Evolutionary conservation across 2,888 invertebrate genomes (phyloP).

Genomic region (Abrostola tripartita): DNA sequence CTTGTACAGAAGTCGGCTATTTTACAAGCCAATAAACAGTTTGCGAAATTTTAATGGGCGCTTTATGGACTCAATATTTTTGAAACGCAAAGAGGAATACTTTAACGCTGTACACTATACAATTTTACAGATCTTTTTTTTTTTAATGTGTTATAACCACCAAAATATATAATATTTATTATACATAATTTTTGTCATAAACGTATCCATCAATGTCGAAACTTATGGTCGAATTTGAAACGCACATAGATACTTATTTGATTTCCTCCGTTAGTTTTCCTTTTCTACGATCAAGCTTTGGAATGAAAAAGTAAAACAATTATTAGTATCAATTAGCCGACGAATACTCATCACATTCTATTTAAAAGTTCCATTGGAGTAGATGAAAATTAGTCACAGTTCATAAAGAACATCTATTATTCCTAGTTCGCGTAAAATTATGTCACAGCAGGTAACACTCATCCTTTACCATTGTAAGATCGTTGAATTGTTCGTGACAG

Average conservation of each 20-base stretch:
- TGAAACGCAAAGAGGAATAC: conserved; percentile 47
- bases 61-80: conserved; percentile 63
- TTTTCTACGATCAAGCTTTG: not conserved
- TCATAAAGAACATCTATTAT: conserved; percentile 18
- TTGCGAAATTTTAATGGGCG: conserved; percentile 77
- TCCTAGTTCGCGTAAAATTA: conserved; percentile 20
- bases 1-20: conserved; percentile 76
- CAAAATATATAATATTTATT: too few species aligned
- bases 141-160: too few species aligned
- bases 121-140: conserved; percentile 24
- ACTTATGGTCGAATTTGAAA: too few species aligned
- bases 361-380: conserved; percentile 10
- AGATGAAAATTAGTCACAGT: conserved; percentile 12
- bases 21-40: conserved; percentile 76
- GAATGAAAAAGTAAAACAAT: not conserved
- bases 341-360: conserved; percentile 1
- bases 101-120: conserved; percentile 9
- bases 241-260: too few species aligned
- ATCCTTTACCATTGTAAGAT: conserved; percentile 25
- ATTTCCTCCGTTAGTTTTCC: too few species aligned
- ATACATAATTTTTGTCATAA: too few species aligned
- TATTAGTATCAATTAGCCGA: not conserved
- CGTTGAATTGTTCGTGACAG: conserved; percentile 29
- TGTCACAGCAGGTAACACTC: conserved; percentile 42
- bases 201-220: too few species aligned